A percentile compares a stretch with the other conserved stretches of the same genome.
Conservation (phyloP, 2,113 vertebrate genomes). For the Ifrita kowaldi region DNA sequence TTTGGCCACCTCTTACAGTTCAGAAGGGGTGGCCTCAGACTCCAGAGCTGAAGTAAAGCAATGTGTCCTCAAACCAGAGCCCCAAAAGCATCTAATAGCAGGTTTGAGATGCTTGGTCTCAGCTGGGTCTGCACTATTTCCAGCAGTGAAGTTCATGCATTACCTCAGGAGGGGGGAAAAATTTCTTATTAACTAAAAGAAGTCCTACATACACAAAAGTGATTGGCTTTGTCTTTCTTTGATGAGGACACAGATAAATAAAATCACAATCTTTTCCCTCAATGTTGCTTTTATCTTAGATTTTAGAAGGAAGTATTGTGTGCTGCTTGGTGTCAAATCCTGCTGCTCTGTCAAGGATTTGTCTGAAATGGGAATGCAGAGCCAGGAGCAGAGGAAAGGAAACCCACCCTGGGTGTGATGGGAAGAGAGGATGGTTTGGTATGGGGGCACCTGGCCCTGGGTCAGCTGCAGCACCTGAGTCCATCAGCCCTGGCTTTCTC, state of each 20-base stretch:
- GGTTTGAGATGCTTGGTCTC: slow-evolving; percentile 27
- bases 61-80: slow-evolving; percentile 3
- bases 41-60: neutral
- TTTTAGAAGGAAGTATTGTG: neutral
- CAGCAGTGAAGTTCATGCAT: neutral
- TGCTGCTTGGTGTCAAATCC: accelerated
- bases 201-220: neutral
- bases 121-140: neutral
- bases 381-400: neutral
- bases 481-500: neutral
- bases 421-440: neutral
- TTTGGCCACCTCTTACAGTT: neutral
- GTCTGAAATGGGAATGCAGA: neutral
- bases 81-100: slow-evolving; percentile 48
- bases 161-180: neutral
- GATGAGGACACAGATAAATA: too few species aligned
- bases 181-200: neutral
- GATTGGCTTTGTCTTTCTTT: neutral
- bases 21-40: neutral
- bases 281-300: neutral
- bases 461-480: neutral
- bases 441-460: neutral
- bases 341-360: neutral
- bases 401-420: accelerated
- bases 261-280: neutral